Percentiles rank a stretch among this genome's conserved stretches.
Conservation (phyloP, 2,888 invertebrate genomes). For the Drosophila bunnanda region DNA sequence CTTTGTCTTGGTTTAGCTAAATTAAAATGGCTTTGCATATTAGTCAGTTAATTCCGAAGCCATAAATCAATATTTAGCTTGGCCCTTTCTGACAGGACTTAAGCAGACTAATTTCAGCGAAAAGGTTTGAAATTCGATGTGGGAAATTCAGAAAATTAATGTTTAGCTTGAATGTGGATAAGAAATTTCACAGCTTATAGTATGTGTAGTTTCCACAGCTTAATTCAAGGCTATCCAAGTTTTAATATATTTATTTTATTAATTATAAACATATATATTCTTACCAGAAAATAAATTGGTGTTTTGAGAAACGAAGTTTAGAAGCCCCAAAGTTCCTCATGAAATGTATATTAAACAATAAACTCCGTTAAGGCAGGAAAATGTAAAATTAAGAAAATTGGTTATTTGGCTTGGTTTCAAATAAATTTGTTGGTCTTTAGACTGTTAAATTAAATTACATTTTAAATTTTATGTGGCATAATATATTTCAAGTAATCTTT, state of each 20-base stretch:
- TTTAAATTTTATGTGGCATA: background rate
- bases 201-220: background rate
- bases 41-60: constrained; percentile 22
- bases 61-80: constrained; percentile 21
- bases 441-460: background rate
- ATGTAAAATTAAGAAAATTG: background rate
- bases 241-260: no score
- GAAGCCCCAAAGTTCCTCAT: no score
- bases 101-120: background rate
- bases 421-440: background rate
- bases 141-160: no score
- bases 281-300: no score
- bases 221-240: background rate
- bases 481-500: background rate
- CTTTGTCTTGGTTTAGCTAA: constrained; percentile 4
- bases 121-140: background rate
- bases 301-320: no score
- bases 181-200: background rate
- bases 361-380: no score
- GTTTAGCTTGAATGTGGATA: background rate
- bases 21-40: constrained; percentile 26
- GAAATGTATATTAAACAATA: no score
- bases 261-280: no score
- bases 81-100: constrained; percentile 12
- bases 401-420: background rate